Base-by-base conservation (phyloP, 2,797 vertebrate genomes). In the Mallotus villosus region DNA sequence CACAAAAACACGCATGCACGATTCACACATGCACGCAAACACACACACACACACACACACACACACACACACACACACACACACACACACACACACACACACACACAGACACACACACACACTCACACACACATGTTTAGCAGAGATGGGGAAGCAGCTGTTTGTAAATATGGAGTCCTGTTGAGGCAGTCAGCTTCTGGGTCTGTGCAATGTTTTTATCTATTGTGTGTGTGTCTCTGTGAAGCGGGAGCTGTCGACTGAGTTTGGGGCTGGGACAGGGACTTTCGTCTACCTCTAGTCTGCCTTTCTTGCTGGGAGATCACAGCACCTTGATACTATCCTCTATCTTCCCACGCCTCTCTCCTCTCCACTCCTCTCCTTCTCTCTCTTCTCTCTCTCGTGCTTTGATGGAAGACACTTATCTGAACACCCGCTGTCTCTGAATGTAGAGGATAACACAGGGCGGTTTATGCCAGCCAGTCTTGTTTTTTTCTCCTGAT, bases 81-180 rank as follows among this genome's bases (percentile, higher is more conserved):
- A 55, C 65, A 62, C 65, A 57, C 78, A 19, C 68, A 71, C 57
- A 67, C 72, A 67, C 69, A 55, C 49, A 53, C 66, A 27, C 24
- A 67, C n/a, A 55, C 65, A 62, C 65, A 57, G 76, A 19, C 68
- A 71, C 65, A 62, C 65, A 57, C 78, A 19, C 68, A 71, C 57
- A 67, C 72, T 66, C 69, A 55, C 49, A 53, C 66, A 27, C 24
- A 67, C n/a, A 55, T 3, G 82, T 21, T 7, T 4, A 60, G 53
- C 24, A 73, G 70, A 32, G 25, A 73, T 81, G 17, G 69, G 76
- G 82, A 81, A 77, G 85, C 88, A 89, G 87, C 85, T 96, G 94
- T 95, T 94, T 87, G 92, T 94, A 95, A 95, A 95, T 93, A 94
- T 81, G 84, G 90, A 92, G 92, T 92, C 89, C 90, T 93, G 92